phyloP scores from a whole-genome alignment of 2,113 vertebrate genomes.

The Salminus brasiliensis region DNA sequence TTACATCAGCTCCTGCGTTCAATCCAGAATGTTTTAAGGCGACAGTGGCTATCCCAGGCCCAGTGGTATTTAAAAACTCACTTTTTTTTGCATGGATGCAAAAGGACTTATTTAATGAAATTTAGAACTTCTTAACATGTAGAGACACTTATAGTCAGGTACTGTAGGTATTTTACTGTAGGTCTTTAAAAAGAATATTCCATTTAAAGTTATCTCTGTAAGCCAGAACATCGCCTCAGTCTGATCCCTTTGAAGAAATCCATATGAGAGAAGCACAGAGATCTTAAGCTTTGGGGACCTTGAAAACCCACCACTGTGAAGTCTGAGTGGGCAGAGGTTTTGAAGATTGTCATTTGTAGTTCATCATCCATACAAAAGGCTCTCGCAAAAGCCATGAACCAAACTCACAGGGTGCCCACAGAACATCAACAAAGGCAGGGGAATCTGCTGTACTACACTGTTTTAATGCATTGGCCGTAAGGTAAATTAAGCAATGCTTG shows the following conservation, averaged over 20 bases:
- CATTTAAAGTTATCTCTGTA: slow-evolving; percentile 3
- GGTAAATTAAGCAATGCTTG: neutral
- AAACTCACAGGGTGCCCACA: neutral
- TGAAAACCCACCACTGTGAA: neutral
- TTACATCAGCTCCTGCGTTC: no score
- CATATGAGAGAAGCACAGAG: neutral
- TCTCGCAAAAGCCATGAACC: slow-evolving; percentile 19
- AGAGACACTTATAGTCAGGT: neutral
- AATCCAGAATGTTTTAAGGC: no score
- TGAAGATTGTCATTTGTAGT: slow-evolving; percentile 6
- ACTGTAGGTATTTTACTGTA: neutral
- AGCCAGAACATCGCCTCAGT: neutral
- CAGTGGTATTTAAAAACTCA: neutral
- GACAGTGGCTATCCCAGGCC: no score
- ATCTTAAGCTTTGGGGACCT: neutral
- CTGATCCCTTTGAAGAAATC: neutral
- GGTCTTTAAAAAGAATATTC: slow-evolving; percentile 7
- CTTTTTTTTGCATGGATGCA: neutral
- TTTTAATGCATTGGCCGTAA: neutral
- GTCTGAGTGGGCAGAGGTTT: neutral
- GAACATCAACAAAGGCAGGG: neutral
- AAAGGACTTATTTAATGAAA: slow-evolving; percentile 3
- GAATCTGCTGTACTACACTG: neutral
- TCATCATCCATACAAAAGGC: neutral
- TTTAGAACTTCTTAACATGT: neutral